phyloP scores from a whole-genome alignment of 2,113 vertebrate genomes.

The Sebastes fasciatus region DNA sequence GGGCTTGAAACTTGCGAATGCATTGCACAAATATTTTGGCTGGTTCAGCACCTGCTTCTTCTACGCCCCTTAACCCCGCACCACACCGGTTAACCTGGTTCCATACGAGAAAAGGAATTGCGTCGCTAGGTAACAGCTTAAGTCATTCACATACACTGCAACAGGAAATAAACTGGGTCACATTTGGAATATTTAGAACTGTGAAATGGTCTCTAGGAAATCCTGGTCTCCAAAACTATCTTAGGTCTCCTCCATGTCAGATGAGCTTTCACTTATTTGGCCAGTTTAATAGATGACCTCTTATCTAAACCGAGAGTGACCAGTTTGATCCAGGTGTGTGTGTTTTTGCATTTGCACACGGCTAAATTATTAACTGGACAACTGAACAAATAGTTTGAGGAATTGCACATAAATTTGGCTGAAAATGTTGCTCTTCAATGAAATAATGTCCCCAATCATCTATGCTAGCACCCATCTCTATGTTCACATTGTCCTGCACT shows the following conservation, averaged over 20 bases:
- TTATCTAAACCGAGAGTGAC: constrained; percentile 13
- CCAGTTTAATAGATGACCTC: constrained; percentile 14
- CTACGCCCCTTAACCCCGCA: constrained; percentile 23
- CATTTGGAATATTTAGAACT: no score
- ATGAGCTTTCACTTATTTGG: constrained; percentile 3
- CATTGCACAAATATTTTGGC: not conserved
- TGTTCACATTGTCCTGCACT: not conserved
- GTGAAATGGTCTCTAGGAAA: not conserved
- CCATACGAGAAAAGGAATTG: not conserved
- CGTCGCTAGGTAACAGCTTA: no score
- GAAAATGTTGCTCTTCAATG: not conserved
- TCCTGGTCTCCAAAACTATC: not conserved
- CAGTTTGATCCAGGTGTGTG: constrained; percentile 20
- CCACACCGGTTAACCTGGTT: constrained; percentile 10
- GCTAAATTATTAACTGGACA: constrained; percentile 64
- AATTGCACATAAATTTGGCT: not conserved
- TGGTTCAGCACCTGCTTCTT: constrained; percentile 22
- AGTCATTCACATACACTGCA: no score
- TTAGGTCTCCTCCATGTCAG: not conserved
- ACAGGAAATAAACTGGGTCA: no score
- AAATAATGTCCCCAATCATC: not conserved
- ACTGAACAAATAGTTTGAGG: constrained; percentile 26
- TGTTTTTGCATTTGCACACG: constrained; percentile 45
- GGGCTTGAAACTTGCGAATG: not conserved
- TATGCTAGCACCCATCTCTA: not conserved